Conservation (phyloP, 2,888 invertebrate genomes). For the Lepidochrysops patricia region DNA sequence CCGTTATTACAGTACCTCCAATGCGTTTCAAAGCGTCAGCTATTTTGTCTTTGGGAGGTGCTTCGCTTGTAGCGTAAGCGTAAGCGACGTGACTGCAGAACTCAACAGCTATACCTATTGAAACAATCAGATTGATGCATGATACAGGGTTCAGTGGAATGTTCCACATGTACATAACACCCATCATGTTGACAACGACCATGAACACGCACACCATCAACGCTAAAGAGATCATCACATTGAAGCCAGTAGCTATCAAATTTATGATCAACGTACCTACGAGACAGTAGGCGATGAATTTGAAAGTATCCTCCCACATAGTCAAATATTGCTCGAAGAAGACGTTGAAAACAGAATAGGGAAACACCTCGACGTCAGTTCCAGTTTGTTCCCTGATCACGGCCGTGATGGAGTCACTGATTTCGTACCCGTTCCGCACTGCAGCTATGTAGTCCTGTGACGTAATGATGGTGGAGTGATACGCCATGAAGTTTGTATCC, state of each 20-base stretch:
- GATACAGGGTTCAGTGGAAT: conserved; percentile 95
- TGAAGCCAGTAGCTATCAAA: conserved; percentile 81
- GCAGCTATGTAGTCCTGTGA: conserved; percentile 90
- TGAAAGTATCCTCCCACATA: conserved; percentile 83
- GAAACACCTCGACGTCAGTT: conserved; percentile 82
- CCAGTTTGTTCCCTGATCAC: conserved; percentile 68
- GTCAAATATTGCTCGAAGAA: conserved; percentile 96
- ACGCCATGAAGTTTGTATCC: conserved; percentile 93
- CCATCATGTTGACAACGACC: conserved; percentile 88
- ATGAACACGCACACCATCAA: conserved; percentile 83
- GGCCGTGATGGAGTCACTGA: conserved; percentile 83
- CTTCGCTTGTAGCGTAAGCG: conserved; percentile 62
- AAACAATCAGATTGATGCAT: conserved; percentile 96
- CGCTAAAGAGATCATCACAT: conserved; percentile 83
- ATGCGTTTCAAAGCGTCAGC: conserved; percentile 84
- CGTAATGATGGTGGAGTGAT: conserved; percentile 85
- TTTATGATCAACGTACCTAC: conserved; percentile 81
- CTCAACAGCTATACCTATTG: conserved; percentile 95
- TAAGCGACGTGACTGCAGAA: conserved; percentile 95
- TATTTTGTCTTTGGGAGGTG: conserved; percentile 75
- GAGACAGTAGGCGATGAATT: conserved; percentile 80
- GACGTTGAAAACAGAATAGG: conserved; percentile 95
- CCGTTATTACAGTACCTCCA: conserved; percentile 94
- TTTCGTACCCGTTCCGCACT: conserved; percentile 81
- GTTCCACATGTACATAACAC: conserved; percentile 93